These are phyloP conservation scores for Drosophila novamexicana DNA, from an alignment of 1,140 invertebrate species.

Conservation along the genomic window DNA sequence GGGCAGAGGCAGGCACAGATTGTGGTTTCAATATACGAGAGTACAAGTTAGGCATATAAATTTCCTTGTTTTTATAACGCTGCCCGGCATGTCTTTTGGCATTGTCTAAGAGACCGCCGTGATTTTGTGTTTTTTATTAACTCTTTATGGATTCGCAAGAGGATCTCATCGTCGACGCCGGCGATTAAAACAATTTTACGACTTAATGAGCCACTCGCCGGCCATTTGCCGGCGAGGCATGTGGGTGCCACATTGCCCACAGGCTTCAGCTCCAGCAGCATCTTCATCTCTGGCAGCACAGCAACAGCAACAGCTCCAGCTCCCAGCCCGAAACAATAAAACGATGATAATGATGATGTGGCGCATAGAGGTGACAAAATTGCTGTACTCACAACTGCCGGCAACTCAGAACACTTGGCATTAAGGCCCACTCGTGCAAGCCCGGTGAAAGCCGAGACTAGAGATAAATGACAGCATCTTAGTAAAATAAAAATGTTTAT, in stretches of 20 bases:
- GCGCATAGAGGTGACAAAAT: conserved; percentile 73
- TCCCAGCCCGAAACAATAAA: conserved; percentile 65
- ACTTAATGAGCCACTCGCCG: conserved; percentile 80
- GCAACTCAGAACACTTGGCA: conserved; percentile 22
- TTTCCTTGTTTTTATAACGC: conserved; percentile 74
- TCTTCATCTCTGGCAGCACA: background rate
- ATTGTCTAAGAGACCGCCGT: conserved; percentile 57
- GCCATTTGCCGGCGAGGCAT: conserved; percentile 61
- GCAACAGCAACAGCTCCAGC: conserved; percentile 24
- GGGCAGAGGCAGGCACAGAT: conserved; percentile 12
- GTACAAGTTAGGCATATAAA: conserved; percentile 70
- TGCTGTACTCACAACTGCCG: conserved; percentile 55
- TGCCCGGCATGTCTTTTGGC: conserved; percentile 18
- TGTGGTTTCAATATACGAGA: conserved; percentile 43
- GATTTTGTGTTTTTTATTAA: conserved; percentile 81
- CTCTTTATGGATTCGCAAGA: conserved; percentile 79
- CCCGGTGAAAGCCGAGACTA: conserved; percentile 12
- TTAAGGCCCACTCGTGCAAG: conserved; percentile 12
- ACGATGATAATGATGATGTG: conserved; percentile 70
- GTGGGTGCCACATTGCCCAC: conserved; percentile 77
- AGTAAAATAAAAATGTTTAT: conserved; percentile 61
- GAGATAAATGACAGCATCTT: conserved; percentile 44
- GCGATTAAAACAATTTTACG: conserved; percentile 79
- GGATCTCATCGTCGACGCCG: conserved; percentile 43
- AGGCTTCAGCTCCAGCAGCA: conserved; percentile 31